Evolutionary conservation across 2,888 invertebrate species (phyloP).

Genomic region (Sphinx pinastri): DNA sequence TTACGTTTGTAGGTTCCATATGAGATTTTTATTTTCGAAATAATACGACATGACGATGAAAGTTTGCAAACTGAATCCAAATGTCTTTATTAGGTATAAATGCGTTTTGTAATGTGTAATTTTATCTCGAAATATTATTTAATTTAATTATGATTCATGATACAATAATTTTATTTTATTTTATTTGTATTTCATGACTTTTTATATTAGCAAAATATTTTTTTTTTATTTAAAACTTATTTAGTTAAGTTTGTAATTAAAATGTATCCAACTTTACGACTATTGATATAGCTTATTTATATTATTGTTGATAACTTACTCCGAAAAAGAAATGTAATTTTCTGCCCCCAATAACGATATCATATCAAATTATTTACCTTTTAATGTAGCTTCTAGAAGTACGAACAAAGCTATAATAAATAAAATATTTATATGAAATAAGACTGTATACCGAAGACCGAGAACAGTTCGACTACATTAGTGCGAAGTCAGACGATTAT

Average conservation of each 20-base stretch:
- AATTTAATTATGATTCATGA: not conserved
- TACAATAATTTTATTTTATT: not conserved
- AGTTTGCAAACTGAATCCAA: constrained; percentile 16
- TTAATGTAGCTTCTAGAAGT: no score
- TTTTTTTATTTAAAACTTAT: not conserved
- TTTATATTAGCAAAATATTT: not conserved
- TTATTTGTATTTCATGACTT: not conserved
- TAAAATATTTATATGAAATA: no score
- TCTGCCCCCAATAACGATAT: no score
- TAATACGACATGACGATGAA: constrained; percentile 15
- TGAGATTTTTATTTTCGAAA: constrained; percentile 12
- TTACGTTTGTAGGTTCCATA: constrained; percentile 7
- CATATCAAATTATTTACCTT: no score
- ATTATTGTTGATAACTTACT: no score
- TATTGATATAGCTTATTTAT: not conserved
- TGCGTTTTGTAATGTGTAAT: not conserved
- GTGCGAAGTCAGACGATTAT: no score
- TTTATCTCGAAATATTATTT: constrained; percentile 1
- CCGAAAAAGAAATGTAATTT: no score
- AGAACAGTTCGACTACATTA: no score
- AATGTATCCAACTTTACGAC: no score
- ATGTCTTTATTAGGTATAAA: constrained; percentile 13
- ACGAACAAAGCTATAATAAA: no score
- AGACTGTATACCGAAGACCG: no score
- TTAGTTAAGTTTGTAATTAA: no score